These are phyloP conservation scores for Alligator sinensis DNA, from an alignment of 2,113 vertebrate genomes.

Conservation along the genomic window DNA sequence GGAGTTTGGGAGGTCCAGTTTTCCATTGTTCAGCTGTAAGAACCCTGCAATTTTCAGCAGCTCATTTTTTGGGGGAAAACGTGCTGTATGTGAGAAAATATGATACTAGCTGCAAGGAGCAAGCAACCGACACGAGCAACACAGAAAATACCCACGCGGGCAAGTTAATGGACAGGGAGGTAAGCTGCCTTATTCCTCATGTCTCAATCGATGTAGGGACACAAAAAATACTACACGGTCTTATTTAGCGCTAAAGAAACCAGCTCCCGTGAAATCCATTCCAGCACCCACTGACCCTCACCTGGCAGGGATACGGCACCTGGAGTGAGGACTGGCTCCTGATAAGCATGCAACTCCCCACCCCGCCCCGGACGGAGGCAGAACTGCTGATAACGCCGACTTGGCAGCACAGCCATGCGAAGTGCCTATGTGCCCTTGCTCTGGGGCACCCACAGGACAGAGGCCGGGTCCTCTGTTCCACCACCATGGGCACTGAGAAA, in stretches of 20 bases:
- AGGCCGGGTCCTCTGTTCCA: neutral
- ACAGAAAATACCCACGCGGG: neutral
- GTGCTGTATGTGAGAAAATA: too few relatives aligned
- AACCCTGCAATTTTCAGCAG: neutral
- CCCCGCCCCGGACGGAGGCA: neutral
- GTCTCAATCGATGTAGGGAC: neutral
- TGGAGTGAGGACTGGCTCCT: neutral
- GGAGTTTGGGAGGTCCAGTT: neutral
- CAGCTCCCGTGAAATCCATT: neutral
- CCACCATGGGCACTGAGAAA: neutral
- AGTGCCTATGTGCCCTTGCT: too few relatives aligned
- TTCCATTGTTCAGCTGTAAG: neutral
- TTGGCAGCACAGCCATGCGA: too few relatives aligned
- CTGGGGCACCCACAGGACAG: neutral
- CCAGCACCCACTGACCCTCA: neutral
- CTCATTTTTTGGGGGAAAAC: too few relatives aligned
- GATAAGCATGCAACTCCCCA: accelerated
- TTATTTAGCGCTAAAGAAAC: neutral
- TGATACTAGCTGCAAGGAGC: neutral
- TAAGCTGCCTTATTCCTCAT: neutral
- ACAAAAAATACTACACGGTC: neutral
- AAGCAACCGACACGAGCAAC: neutral
- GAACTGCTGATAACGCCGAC: neutral
- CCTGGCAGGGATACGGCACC: neutral
- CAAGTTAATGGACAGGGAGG: neutral